These are phyloP conservation scores for Aphodius sticticus DNA, from an alignment of 2,888 invertebrate species.

Conservation along the genomic window DNA sequence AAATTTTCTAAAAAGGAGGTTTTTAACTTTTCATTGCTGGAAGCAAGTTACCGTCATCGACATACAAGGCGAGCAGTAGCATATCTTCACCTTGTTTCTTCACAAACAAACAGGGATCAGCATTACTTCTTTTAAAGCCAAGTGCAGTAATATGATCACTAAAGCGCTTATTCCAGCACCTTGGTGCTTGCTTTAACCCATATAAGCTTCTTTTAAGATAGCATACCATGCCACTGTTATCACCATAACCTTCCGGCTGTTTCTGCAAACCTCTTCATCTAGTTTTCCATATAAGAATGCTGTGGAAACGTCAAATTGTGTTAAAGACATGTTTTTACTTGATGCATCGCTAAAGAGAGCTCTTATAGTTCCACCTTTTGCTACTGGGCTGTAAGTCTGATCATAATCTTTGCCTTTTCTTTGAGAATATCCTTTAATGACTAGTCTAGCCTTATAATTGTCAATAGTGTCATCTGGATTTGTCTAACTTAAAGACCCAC, in stretches of 20 bases:
- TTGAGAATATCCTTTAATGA: too few species aligned
- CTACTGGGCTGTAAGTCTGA: too few species aligned
- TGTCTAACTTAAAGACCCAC: too few species aligned
- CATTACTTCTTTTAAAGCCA: background rate
- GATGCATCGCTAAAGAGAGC: too few species aligned
- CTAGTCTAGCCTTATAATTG: too few species aligned
- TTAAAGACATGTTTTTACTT: background rate
- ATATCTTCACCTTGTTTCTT: slow-evolving; percentile 1
- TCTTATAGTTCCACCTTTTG: too few species aligned
- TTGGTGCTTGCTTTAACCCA: slow-evolving; percentile 15
- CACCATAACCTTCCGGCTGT: slow-evolving; percentile 8
- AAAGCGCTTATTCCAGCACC: slow-evolving; percentile 18
- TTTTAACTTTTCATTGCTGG: slow-evolving; percentile 38
- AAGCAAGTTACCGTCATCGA: slow-evolving; percentile 44
- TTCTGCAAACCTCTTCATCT: slow-evolving; percentile 10
- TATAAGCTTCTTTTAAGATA: slow-evolving; percentile 10
- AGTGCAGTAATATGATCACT: background rate
- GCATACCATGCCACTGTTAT: background rate
- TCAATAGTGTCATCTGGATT: too few species aligned
- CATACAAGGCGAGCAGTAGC: background rate
- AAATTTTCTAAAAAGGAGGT: background rate
- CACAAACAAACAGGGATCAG: slow-evolving; percentile 4
- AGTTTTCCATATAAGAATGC: slow-evolving; percentile 14
- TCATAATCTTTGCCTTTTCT: too few species aligned
- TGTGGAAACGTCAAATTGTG: slow-evolving; percentile 13